Base-by-base conservation (phyloP, 1,140 invertebrate genomes). In the Zaprionus capensis region DNA sequence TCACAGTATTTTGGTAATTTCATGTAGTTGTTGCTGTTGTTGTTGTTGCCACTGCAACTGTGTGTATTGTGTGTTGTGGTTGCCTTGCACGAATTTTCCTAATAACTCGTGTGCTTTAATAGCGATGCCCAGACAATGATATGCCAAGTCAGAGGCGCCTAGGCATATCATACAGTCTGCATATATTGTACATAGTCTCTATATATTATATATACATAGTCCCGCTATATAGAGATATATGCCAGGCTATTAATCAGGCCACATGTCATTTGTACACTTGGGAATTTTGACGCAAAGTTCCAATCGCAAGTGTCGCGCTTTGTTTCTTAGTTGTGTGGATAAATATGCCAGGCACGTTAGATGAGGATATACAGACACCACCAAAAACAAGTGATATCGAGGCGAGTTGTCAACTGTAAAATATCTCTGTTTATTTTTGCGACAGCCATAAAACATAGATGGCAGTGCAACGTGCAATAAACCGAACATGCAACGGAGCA, bases 101-200 rank as follows among this genome's bases (percentile, higher is more conserved):
- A 81, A 82, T 82, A 87, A 82, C 67, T 87, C 38, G 64, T 65
- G 28, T 46, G 67, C 73, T 71, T 82, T 86, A 77, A 82, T 64
- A 64, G 71, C 65, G 64, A 64, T 65, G 78, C 49, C 51, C 26
- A 64, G 49, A n/a, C 15, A 41, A 71, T 64, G 81, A 83, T 80
- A 73, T 72, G 72, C 9, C 15, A 22, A 46, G 31, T 4, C 26
- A 58, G 31, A 17, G 31, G 11, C 53, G 20, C 26, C 15, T 44
- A 26, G 22, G 15, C 56, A 67, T 58, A 78, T 41, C 17, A 59
- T 46, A 28, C 28, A 46, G 41, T 44, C 41, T 17, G n/a, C 9
- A 7, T 17, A 44, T n/a, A 44, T 2, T 15, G 11, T 38, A 38
- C 36, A 38, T 15, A 5, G 4, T 12, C 36, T 15, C 4, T n/a